Base-by-base conservation (phyloP, 2,797 vertebrate species). In the Pseudopleuronectes americanus region DNA sequence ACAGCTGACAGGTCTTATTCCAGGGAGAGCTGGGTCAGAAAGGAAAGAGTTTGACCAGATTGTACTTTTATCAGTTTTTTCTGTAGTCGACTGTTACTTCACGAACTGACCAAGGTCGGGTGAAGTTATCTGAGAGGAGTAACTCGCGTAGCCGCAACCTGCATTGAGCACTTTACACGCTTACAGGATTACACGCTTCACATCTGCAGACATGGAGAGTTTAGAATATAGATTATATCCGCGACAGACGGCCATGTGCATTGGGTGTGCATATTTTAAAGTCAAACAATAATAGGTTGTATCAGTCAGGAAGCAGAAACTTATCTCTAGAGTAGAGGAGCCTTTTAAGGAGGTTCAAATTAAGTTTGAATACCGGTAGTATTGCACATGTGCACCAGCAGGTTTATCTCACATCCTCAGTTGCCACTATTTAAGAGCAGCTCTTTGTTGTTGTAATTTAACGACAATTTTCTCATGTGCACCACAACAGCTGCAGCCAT, bases 11-110 rank as follows among this genome's bases (percentile, higher is more conserved):
- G 56, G 49, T 45, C 12, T 38, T 38, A 13, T 38, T 38, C 12
- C 17, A 19, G 4, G 6, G 17, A 31, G 19, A 74, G 45, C 17
- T 45, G 23, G 51, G 43, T 28, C 16, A 28, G 16, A 33, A 61
- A 75, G 36, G 54, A 58, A 56, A 31, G 58, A 36, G 16, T 57
- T 71, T 31, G 17, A 63, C 12, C 24, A 65, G 33, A 21, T 69
- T 55, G 63, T 48, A 36, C 33, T 68, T 76, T 65, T 22, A 48
- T 68, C 14, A 67, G 28, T 9, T 66, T 60, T 71, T 66, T 10
- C 33, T 56, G 13, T 65, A 56, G 43, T 68, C 62, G 19, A 41
- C 4, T 47, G 33, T n/a, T 6, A 51, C 28, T 24, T 41, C 17
- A 45, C 62, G 33, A 59, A 41, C 4, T 23, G 43, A 45, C n/a